phyloP scores from a whole-genome alignment of 2,797 vertebrate species.

The Carapus acus region DNA sequence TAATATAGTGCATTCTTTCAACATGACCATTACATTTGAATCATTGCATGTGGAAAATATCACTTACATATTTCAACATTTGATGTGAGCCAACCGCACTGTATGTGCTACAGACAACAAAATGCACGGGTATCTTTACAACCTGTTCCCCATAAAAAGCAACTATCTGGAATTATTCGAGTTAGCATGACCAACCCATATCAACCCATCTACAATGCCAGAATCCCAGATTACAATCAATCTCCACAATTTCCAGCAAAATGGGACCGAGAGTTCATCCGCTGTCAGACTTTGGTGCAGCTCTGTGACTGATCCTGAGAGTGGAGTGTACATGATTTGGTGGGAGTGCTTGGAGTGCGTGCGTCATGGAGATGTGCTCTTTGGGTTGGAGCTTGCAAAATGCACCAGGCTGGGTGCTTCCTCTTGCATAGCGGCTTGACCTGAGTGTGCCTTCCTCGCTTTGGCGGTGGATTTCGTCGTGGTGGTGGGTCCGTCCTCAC shows the following conservation, averaged over 20 bases:
- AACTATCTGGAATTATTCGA: slow-evolving; percentile 22
- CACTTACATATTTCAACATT: too few relatives aligned
- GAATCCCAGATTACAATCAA: slow-evolving; percentile 14
- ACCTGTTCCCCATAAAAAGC: neutral
- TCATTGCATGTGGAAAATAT: too few relatives aligned
- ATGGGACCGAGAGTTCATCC: slow-evolving; percentile 16
- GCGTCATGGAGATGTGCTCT: slow-evolving; percentile 46
- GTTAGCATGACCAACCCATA: slow-evolving; percentile 1
- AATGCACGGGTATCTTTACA: too few relatives aligned
- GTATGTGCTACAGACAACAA: too few relatives aligned
- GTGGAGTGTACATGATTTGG: too few relatives aligned
- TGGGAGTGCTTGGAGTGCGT: too few relatives aligned
- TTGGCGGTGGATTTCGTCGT: slow-evolving; percentile 23
- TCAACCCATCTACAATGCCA: slow-evolving; percentile 10
- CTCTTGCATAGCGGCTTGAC: slow-evolving; percentile 73
- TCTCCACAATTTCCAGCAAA: slow-evolving; percentile 10
- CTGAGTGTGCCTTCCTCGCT: slow-evolving; percentile 51
- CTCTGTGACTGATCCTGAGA: slow-evolving; percentile 55
- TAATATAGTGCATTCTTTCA: too few relatives aligned
- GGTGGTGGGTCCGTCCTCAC: slow-evolving; percentile 37
- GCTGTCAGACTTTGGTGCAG: slow-evolving; percentile 21
- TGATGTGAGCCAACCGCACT: too few relatives aligned
- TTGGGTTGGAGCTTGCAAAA: slow-evolving; percentile 77
- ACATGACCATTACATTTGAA: too few relatives aligned
- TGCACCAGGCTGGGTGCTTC: slow-evolving; percentile 82